Base-by-base conservation (phyloP, 2,113 vertebrate species). In the Saguinus midas region DNA sequence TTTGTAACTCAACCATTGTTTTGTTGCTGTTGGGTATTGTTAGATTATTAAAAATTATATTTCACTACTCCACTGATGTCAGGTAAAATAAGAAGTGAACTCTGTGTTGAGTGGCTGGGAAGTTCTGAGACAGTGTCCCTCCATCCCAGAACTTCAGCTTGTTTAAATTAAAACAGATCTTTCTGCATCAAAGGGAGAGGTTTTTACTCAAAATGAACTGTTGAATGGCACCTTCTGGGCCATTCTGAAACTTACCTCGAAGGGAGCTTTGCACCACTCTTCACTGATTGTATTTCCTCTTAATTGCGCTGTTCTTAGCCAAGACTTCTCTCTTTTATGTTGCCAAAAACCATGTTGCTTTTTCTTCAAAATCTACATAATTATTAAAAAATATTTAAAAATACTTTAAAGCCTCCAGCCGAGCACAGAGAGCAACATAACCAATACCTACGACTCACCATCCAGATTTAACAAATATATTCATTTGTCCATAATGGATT, bases 331-430 rank as follows among this genome's bases (percentile, higher is more conserved):
- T 27, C 48, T 64, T 79, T 73, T 82, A 70, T 32, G 23, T 78
- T 82, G 79, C 78, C 68, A 37, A 64, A 58, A 61, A 29, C 32
- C 61, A n/a, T 82, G 37, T 11, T 80, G n/a, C 10, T 88, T 90
- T 94, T 85, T 32, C 90, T 93, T 79, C 18, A 27, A 95, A 92
- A 95, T 64, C 66, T 70, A 58, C 32, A 37, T 83, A 91, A 48
- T 82, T 68, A 61, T 95, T 96, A 80, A 5, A 94, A 95, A 84
- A 89, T 87, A 73, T 12, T 81, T 78, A 23, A 32, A 76, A 93
- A 87, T 70, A 43, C 55, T 95, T 87, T 86, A 27, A 57, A 90
- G 61, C 52, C 35, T 27, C 29, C 32, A 57, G n/a, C 50, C 27
- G 9, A 64, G 76, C 25, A 23, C 9, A 57, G 68, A 78, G 52